Evolutionary conservation across 2,113 vertebrate species (phyloP).

Genomic region (Scomber japonicus): DNA sequence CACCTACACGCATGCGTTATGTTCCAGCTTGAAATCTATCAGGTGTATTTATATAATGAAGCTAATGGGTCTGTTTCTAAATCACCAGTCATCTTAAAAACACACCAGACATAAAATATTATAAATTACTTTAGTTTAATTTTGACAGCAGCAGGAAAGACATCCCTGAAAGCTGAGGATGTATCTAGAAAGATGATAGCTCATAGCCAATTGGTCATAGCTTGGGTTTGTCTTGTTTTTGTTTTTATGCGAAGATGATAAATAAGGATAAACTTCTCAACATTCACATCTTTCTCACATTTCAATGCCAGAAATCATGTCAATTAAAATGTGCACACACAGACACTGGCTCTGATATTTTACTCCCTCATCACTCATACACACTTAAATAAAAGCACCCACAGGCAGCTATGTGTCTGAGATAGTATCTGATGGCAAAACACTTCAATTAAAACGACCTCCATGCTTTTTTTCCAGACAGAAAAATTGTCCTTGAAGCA

Average conservation of each 20-base stretch:
- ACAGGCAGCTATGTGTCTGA: conserved; percentile 25
- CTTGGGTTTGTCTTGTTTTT: neutral
- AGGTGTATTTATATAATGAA: neutral
- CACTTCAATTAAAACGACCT: conserved; percentile 52
- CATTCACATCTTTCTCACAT: neutral
- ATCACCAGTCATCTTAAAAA: neutral
- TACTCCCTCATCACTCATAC: conserved; percentile 20
- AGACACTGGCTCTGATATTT: conserved; percentile 6
- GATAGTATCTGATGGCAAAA: conserved; percentile 51
- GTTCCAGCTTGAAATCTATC: neutral
- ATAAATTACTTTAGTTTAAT: conserved; percentile 19
- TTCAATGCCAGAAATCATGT: conserved; percentile 3
- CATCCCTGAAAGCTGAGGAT: neutral
- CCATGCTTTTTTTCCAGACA: conserved; percentile 42
- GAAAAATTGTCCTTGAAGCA: conserved; percentile 57
- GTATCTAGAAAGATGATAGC: neutral
- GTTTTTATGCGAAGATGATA: neutral
- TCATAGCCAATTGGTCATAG: neutral
- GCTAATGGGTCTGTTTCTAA: neutral
- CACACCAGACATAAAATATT: neutral
- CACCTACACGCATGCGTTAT: conserved; percentile 32
- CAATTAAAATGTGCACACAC: conserved; percentile 1
- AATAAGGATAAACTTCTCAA: neutral
- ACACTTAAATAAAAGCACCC: conserved; percentile 28
- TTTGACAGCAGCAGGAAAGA: neutral